Evolutionary conservation across 2,113 vertebrate species (phyloP), one percentile per base, ranked within the genome.

Genomic region (Neotragus pygmaeus): DNA sequence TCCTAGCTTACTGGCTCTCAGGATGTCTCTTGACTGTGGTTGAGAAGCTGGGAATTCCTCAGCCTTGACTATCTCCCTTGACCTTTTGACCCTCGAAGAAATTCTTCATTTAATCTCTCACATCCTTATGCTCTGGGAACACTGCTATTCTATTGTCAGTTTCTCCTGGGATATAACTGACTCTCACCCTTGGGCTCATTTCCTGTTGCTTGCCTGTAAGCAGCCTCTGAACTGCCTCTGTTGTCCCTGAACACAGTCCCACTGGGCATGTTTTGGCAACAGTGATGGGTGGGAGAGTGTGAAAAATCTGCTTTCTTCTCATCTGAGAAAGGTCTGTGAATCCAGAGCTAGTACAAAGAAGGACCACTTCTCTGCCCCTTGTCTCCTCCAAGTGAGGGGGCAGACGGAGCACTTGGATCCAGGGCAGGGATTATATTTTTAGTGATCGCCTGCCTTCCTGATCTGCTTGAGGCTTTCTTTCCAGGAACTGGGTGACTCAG

Each of bases 21-120:
- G 70, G 47, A 53, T 75, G 6, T 78, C n/a, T 90, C 64, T 64
- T 64, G 6, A 36, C 58, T 88, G 27, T 55, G 55, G 25, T 80
- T 60, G 39, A 60, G 23, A 27, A 80, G 13, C 77, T 93, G 53
- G 25, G 49, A 90, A 91, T 14, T 53, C 49, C 47, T 95, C 58
- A 86, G 39, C 30, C 43, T 86, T 97, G 28, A 86, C 80, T 60
- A 78, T 95, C 43, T 94, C 90, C 62, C 15, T 91, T 51, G 36
- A 70, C 25, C 43, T 17, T 88, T 57, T 95, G 80, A 85, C 86
- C 30, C 81, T 73, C 84, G 51, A 92, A 89, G 51, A 45, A 89
- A 94, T 94, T 87, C 49, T 66, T 82, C 66, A 66, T 82, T 94
- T 94, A 36, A 83, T 85, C 49, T 95, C 62, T 91, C 64, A 53